These are phyloP conservation scores for Aricia artaxerxes DNA, from an alignment of 2,888 invertebrate genomes.

Conservation along the genomic window DNA sequence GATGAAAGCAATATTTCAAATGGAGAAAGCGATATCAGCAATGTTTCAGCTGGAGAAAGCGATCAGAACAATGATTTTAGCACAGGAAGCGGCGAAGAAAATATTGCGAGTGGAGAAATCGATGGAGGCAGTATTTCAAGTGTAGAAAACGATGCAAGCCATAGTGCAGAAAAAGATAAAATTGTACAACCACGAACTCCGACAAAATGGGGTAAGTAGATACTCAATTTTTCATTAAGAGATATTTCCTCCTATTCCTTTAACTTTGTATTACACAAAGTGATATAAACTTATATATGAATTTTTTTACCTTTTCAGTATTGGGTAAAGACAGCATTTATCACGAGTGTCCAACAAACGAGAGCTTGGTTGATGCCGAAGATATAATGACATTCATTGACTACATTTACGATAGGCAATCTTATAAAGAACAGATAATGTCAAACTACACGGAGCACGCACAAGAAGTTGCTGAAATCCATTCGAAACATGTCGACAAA, in stretches of 20 bases:
- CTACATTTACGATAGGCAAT: conserved; percentile 38
- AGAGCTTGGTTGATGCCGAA: conserved; percentile 44
- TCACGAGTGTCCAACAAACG: conserved; percentile 38
- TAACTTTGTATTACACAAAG: not conserved
- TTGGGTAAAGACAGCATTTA: conserved; percentile 33
- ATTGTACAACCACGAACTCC: not conserved
- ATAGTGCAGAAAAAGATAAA: not conserved
- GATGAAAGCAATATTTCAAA: not conserved
- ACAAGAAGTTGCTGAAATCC: conserved; percentile 39
- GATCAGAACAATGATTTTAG: not conserved
- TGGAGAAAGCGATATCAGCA: not conserved
- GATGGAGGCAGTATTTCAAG: not conserved
- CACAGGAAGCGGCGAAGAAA: not conserved
- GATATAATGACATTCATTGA: conserved; percentile 50
- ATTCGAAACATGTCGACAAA: conserved; percentile 41
- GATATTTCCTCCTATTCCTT: no score
- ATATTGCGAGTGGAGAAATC: not conserved
- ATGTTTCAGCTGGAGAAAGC: not conserved
- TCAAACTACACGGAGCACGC: conserved; percentile 42
- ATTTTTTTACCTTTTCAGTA: conserved; percentile 32
- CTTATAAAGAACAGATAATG: conserved; percentile 42
- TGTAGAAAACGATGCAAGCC: not conserved
- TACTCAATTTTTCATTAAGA: no score
- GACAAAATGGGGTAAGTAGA: not conserved
- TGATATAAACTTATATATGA: not conserved